These are phyloP conservation scores for Reticulitermes speratus DNA, from an alignment of 1,140 invertebrate species.

Conservation along the genomic window DNA sequence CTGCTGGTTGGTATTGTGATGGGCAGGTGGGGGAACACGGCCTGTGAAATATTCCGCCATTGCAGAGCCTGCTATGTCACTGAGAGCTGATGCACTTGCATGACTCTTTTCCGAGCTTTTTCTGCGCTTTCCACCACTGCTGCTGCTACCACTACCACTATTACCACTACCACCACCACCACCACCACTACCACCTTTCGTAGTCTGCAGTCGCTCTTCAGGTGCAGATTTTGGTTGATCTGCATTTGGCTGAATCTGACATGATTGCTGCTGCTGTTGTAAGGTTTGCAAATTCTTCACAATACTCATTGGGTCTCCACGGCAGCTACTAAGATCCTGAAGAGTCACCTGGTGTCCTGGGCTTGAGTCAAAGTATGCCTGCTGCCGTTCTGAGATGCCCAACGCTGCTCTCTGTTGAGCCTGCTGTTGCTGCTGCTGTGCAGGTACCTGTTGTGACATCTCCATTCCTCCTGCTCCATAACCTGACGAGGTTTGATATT, in stretches of 20 bases:
- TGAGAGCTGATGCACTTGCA: conserved; percentile 45
- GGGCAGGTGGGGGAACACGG: conserved; percentile 68
- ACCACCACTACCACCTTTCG: conserved; percentile 13
- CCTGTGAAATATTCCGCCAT: conserved; percentile 58
- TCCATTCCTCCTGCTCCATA: conserved; percentile 27
- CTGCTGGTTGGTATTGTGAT: conserved; percentile 63
- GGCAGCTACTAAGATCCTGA: conserved; percentile 67
- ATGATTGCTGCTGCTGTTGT: conserved; percentile 60
- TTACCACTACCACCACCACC: background rate
- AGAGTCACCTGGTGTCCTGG: conserved; percentile 55
- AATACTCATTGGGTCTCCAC: conserved; percentile 71
- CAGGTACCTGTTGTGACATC: conserved; percentile 10
- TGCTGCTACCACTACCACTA: background rate
- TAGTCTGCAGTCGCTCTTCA: conserved; percentile 22
- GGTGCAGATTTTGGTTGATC: conserved; percentile 17
- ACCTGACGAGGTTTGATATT: background rate
- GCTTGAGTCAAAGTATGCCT: conserved; percentile 56
- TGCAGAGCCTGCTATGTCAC: conserved; percentile 52
- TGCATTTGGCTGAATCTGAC: conserved; percentile 46
- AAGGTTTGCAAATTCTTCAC: conserved; percentile 68
- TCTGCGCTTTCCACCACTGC: conserved; percentile 34
- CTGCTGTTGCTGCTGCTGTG: conserved; percentile 21
- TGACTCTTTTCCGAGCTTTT: conserved; percentile 39
- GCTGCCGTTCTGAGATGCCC: conserved; percentile 45
- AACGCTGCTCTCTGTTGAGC: conserved; percentile 35